Base-by-base conservation (phyloP, 1,140 invertebrate genomes). In the Hypothenemus hampei region DNA sequence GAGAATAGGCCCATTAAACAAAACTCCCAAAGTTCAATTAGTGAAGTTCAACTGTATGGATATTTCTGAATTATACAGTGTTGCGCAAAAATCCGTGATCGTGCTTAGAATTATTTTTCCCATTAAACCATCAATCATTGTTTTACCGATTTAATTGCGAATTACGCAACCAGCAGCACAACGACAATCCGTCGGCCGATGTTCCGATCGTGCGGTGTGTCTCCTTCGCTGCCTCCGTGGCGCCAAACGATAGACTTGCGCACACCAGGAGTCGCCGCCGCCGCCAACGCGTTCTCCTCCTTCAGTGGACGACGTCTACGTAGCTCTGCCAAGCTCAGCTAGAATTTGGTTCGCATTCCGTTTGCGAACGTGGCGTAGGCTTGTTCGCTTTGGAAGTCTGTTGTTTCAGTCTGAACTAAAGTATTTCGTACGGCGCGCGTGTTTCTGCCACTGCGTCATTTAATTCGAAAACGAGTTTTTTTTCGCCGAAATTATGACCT, bases 201-300 rank as follows among this genome's bases (percentile, higher is more conserved):
- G 47, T 21, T 20, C 35, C 37, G 10, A 41, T 16, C 29, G 40
- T 24, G 31, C 45, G 19, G 24, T 24, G 51, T 44, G 40, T 26
- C 50, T 26, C 21, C 26, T 24, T 20, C 20, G 39, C 39, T 53
- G 41, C 52, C 53, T 26, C 53, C 44, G 53, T 56, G 53, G 53
- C 53, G 53, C 53, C 53, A 56, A 48, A 31, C 35, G 5, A 23
- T 11, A 26, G 7, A 35, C 53, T 19, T 41, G 53, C 53, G 53
- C 53, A n/a, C n/a, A 26, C 45, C 44, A 23, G 16, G 15, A 15
- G 47, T 44, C n/a, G 36, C 19, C 21, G 15, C 5, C 19, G 46
- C 53, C 53, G 53, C 53, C 53, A 56, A 56, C 53, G 53, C 53
- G 44, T 35, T 45, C 10, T 19, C 21, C 53, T n/a, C n/a, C n/a